Evolutionary conservation across 92 coral and sea anemone genomes (phyloP).

Genomic region (Epizoanthus fatuus): DNA sequence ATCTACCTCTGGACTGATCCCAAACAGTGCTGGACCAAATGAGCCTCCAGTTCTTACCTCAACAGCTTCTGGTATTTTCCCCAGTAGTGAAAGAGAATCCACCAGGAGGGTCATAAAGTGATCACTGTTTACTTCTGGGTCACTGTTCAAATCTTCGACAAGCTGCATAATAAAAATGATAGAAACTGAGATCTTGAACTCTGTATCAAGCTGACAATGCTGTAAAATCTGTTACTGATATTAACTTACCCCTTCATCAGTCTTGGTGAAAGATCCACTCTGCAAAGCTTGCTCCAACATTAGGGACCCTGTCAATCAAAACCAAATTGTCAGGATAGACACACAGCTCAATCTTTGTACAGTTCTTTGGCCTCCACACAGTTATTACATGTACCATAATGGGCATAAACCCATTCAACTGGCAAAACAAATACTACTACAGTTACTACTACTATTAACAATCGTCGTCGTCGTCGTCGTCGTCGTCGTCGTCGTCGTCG

Average conservation of each 20-base stretch:
- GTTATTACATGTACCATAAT: too few species aligned
- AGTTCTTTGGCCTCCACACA: too few species aligned
- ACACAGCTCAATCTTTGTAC: too few species aligned
- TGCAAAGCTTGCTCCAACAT: slow-evolving; percentile 67
- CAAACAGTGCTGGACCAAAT: too few species aligned
- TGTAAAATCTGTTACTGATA: not conserved
- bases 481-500: too few species aligned
- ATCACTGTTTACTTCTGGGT: slow-evolving; percentile 96
- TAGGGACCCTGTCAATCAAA: slow-evolving; percentile 67
- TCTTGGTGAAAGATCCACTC: slow-evolving; percentile 41
- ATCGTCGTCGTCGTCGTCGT: too few species aligned
- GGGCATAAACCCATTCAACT: too few species aligned
- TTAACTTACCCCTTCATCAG: slow-evolving; percentile 25
- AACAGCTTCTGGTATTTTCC: slow-evolving; percentile 96
- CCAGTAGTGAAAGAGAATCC: slow-evolving; percentile 92
- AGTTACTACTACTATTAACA: too few species aligned
- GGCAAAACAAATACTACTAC: too few species aligned
- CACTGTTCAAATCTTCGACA: slow-evolving; percentile 85
- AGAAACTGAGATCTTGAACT: not conserved
- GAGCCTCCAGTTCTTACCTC: slow-evolving; percentile 69
- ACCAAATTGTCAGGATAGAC: not conserved
- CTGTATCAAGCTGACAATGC: not conserved
- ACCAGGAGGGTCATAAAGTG: slow-evolving; percentile 94
- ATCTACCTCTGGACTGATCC: too few species aligned
- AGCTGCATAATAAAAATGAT: slow-evolving; percentile 41